A percentile compares a stretch with the other conserved stretches of the same genome.
phyloP scores from a whole-genome alignment of 1,140 invertebrate genomes.

The Pseudobourletiella spinata region DNA sequence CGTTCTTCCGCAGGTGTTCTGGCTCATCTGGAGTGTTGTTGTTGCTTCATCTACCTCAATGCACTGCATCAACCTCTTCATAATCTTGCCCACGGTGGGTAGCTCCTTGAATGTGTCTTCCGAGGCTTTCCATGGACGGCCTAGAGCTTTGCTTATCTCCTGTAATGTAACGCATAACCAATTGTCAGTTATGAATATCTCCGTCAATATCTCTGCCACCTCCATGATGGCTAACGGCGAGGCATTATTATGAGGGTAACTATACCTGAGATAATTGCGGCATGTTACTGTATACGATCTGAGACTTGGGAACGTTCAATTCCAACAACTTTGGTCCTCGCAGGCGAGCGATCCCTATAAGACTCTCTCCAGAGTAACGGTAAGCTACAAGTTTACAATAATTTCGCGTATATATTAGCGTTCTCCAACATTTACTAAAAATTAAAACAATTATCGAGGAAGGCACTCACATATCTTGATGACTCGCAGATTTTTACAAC shows the following conservation, averaged over 20 bases:
- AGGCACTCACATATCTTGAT: conserved; percentile 24
- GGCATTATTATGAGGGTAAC: too few species aligned
- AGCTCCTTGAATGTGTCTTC: not conserved
- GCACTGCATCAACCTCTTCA: not conserved
- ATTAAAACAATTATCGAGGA: conserved; percentile 7
- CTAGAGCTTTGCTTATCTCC: conserved; percentile 27
- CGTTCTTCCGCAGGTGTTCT: not conserved
- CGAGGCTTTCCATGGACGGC: conserved; percentile 14
- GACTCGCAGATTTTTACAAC: conserved; percentile 19
- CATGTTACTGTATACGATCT: conserved; percentile 17
- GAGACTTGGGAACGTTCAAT: conserved; percentile 24
- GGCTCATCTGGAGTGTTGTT: not conserved
- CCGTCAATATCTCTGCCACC: too few species aligned
- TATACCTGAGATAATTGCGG: conserved; percentile 11
- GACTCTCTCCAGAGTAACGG: conserved; percentile 21
- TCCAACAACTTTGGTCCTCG: conserved; percentile 6
- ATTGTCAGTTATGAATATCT: too few species aligned
- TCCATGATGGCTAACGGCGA: too few species aligned
- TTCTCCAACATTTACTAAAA: not conserved
- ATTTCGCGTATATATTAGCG: not conserved
- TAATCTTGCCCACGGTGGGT: not conserved
- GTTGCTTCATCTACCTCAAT: not conserved
- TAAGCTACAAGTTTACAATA: conserved; percentile 16
- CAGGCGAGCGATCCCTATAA: conserved; percentile 29
- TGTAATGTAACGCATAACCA: conserved; percentile 6